These are phyloP conservation scores for Jacana jacana DNA, from an alignment of 2,113 vertebrate genomes.

Conservation along the genomic window DNA sequence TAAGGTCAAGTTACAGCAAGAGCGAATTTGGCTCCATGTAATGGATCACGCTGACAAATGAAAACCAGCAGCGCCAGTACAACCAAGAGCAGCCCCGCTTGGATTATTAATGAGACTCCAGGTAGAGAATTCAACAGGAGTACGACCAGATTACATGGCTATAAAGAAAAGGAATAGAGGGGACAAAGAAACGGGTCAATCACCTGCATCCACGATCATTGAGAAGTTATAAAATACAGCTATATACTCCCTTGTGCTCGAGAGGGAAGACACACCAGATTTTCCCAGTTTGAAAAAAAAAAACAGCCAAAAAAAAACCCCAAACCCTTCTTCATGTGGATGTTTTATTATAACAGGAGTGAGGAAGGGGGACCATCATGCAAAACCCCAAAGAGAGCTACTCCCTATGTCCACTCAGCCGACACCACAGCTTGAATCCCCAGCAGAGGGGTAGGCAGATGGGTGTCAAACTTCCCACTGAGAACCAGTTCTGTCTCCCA, in stretches of 20 bases:
- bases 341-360: not conserved
- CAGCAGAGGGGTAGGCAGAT: not conserved
- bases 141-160: not conserved
- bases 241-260: not conserved
- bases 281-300: not conserved
- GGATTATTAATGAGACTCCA: slow-evolving; percentile 10
- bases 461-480: not conserved
- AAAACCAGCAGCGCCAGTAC: slow-evolving; percentile 16
- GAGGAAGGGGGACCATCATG: not conserved
- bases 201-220: not conserved
- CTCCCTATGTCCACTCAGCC: not conserved
- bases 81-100: not conserved
- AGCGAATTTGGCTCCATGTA: slow-evolving; percentile 40
- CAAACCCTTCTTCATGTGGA: not conserved
- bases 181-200: not conserved
- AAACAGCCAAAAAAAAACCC: not conserved
- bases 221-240: not conserved
- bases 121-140: not conserved
- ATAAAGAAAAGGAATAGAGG: not conserved
- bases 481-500: not conserved
- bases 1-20: slow-evolving; percentile 57
- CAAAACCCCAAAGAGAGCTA: not conserved
- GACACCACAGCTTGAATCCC: not conserved
- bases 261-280: not conserved
- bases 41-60: slow-evolving; percentile 57